Base-by-base conservation (phyloP, 1,140 invertebrate genomes). In the Hirudo medicinalis region DNA sequence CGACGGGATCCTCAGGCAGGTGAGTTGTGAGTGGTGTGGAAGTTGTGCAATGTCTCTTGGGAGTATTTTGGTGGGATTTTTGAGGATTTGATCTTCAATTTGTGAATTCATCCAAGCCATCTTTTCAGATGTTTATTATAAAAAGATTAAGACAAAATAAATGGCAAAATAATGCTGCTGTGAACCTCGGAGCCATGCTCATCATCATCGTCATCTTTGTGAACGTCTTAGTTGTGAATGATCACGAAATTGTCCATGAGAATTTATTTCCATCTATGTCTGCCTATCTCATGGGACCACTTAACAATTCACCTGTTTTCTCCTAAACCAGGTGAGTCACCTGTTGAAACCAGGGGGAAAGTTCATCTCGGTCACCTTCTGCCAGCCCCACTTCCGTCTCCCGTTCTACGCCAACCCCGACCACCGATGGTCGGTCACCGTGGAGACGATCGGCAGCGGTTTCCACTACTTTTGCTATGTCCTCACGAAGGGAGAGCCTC, bases 341-440 rank as follows among this genome's bases (percentile, higher is more conserved):
- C 76, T 84, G 36, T 74, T 85, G n/a, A 80, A 77, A 63, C 73
- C 75, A 6, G 74, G 72, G 55, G 84, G 84, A n/a, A 76, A 78
- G 54, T 85, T 85, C 74, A 78, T 85, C 55, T 85, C 84, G 6
- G 79, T 85, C 8, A 82, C 84, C 43, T 85, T 85, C 76, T 76
- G 79, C 25, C 83, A 85, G 74, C 83, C 84, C 25, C 83, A 85
- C 76, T 85, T 85, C 74, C 76, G 85, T 36, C 76, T 76, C 67
- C 79, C 79, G 40, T 72, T 83, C 22, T 84, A 82, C 75, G 76
- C 78, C 3, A 72, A 76, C 27, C 22, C 69, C 32, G 75, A 78
- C 53, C 81, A 78, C 72, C 76, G 78, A 36, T 80, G 80, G 80
- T 75, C 76, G 53, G 76, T 80, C 11, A 71, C 76, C 17, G 70